These are phyloP conservation scores for Anagrus nilaparvatae DNA, from an alignment of 1,140 invertebrate genomes.

Conservation along the genomic window DNA sequence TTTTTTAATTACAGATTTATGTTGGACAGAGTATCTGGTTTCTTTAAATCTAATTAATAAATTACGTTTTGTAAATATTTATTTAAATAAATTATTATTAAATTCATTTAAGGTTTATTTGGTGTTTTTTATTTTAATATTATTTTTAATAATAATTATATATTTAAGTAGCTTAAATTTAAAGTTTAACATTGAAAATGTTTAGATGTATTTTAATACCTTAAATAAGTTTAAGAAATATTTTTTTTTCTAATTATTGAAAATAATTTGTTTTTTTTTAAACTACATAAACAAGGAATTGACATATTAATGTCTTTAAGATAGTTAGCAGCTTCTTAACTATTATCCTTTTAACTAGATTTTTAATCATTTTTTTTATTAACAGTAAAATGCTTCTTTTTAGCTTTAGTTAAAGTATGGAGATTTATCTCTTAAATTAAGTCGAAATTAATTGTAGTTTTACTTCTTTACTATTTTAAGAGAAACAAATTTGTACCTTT, in stretches of 20 bases:
- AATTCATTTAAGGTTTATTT: conserved; percentile 21
- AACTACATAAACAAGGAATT: conserved; percentile 26
- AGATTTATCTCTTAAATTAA: no score
- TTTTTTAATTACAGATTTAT: conserved; percentile 1
- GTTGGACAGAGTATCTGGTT: background rate
- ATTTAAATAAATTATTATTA: conserved; percentile 15
- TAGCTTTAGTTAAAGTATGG: no score
- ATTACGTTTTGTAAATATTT: conserved; percentile 17
- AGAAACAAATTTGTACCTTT: no score
- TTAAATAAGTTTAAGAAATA: conserved; percentile 30
- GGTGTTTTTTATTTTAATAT: conserved; percentile 28
- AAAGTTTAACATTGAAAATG: conserved; percentile 49
- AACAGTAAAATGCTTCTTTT: no score
- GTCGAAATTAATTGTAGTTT: no score
- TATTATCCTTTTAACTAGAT: no score
- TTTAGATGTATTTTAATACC: conserved; percentile 36
- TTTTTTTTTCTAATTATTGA: conserved; percentile 24
- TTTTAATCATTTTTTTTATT: no score
- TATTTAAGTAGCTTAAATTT: conserved; percentile 17
- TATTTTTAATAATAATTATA: conserved; percentile 15
- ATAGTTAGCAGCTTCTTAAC: no score
- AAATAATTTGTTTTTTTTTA: conserved; percentile 19
- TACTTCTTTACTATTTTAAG: no score
- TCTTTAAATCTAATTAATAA: background rate
- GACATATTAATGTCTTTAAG: no score